These are phyloP conservation scores for Frankliniella fusca DNA, from an alignment of 2,888 invertebrate species.

Conservation along the genomic window DNA sequence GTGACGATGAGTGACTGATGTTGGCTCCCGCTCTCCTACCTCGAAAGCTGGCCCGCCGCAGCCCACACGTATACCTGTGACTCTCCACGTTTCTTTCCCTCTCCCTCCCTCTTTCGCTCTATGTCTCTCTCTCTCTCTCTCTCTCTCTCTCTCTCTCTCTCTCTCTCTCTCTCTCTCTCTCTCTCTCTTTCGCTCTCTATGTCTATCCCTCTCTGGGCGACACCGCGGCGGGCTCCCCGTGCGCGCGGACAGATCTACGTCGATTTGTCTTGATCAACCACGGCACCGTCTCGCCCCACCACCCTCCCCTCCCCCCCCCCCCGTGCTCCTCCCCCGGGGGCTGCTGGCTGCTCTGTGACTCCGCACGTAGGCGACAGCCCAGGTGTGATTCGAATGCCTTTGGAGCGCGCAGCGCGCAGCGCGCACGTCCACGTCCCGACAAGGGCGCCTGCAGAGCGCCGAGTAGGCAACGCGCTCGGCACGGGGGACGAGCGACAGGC, in stretches of 20 bases:
- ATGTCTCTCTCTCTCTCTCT: background rate
- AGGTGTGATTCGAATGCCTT: no score
- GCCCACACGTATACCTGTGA: no score
- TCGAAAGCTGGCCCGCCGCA: no score
- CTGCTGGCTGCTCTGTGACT: background rate
- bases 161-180: constrained; percentile 10
- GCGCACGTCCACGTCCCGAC: no score
- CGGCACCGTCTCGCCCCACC: background rate
- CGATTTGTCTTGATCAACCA: constrained; percentile 17
- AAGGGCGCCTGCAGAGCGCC: no score
- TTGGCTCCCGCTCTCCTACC: no score
- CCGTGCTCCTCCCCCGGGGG: background rate
- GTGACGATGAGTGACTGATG: no score
- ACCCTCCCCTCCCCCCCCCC: background rate
- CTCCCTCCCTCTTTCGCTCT: background rate
- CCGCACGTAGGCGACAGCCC: no score
- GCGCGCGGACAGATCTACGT: background rate
- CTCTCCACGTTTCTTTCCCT: background rate
- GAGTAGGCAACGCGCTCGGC: no score
- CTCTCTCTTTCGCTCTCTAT: background rate
- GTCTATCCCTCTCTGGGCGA: background rate
- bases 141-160: constrained; percentile 9
- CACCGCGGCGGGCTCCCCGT: background rate
- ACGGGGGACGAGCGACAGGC: no score
- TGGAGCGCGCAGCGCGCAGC: no score